Evolutionary conservation across 2,797 vertebrate genomes (phyloP).

Genomic region (Lemur catta): DNA sequence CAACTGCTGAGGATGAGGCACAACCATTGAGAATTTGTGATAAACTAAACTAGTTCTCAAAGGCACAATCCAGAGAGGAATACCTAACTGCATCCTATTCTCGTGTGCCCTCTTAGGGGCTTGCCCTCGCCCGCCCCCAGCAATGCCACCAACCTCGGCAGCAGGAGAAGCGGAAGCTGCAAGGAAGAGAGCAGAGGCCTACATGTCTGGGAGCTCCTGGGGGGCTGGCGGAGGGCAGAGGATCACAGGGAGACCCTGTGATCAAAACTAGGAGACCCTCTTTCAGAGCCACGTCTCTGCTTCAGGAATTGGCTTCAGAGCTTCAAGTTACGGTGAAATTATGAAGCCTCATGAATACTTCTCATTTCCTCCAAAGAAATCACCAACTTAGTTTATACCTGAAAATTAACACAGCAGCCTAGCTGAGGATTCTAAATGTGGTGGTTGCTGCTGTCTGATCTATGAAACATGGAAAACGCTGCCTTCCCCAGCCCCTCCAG

Average conservation of each 20-base stretch:
- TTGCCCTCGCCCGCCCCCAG: background rate
- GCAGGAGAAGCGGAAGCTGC: background rate
- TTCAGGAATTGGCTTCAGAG: background rate
- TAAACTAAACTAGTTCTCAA: background rate
- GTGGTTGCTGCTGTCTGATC: background rate
- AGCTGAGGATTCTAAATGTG: background rate
- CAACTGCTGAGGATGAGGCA: background rate
- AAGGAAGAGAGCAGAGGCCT: background rate
- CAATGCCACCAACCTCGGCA: background rate
- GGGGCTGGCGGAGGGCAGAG: background rate
- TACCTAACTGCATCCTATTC: background rate
- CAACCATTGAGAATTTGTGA: background rate
- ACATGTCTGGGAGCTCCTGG: background rate
- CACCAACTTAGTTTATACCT: background rate
- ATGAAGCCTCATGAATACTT: background rate
- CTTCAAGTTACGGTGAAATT: background rate
- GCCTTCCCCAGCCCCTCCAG: background rate
- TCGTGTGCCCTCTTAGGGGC: background rate
- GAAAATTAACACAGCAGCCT: background rate
- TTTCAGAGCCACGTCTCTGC: background rate
- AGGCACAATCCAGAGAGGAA: background rate
- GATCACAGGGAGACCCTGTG: too few relatives aligned
- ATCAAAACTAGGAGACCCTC: background rate
- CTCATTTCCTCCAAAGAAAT: background rate
- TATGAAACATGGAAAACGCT: background rate